Base-by-base conservation (phyloP, 2,797 vertebrate genomes). In the Phrynocephalus vlangalii region DNA sequence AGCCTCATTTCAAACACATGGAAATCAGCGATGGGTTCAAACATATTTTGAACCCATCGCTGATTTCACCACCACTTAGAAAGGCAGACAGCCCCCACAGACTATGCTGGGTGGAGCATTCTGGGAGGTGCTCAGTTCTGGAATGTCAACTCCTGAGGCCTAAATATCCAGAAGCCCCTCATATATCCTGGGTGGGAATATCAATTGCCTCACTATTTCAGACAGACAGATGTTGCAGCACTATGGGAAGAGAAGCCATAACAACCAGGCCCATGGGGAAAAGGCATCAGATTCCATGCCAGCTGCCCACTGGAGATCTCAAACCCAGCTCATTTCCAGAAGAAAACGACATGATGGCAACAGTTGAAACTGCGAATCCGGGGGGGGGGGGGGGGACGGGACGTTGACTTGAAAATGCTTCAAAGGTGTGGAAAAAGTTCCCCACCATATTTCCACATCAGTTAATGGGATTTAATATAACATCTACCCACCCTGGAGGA, bases 401-500 rank as follows among this genome's bases (percentile, higher is more conserved):
- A n/a, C 33, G 48, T 71, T 89, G 90, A 82, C 88, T 72, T 92
- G 81, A 73, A 71, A 84, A 88, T 52, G 83, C 83, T 90, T 88
- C 18, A 24, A 52, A 87, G n/a, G 0, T 83, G 7, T 86, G 2
- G 3, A 26, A 88, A 91, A 91, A 79, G n/a, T 79, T 94, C 85
- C 38, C 9, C n/a, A 56, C 85, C 77, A 91, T 72, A 88, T 75
- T 68, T 56, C 88, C 84, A 89, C 71, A 87, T 77, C 82, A 89
- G 88, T 89, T 88, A 92, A 79, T 91, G 93, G 89, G 88, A 82
- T 26, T 91, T 94, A 93, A 78, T 63, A 78, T 82, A 90, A 94
- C 84, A 38, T 85, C 91, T 79, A 30, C 83, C 60, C 68, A 82
- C 70, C 86, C 15, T 85, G 84, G 85, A 82, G 82, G 18, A 90